A percentile compares a stretch with the other conserved stretches of the same genome.
Evolutionary conservation across 2,888 invertebrate species (phyloP).

Genomic region (Blastobasis adustella): DNA sequence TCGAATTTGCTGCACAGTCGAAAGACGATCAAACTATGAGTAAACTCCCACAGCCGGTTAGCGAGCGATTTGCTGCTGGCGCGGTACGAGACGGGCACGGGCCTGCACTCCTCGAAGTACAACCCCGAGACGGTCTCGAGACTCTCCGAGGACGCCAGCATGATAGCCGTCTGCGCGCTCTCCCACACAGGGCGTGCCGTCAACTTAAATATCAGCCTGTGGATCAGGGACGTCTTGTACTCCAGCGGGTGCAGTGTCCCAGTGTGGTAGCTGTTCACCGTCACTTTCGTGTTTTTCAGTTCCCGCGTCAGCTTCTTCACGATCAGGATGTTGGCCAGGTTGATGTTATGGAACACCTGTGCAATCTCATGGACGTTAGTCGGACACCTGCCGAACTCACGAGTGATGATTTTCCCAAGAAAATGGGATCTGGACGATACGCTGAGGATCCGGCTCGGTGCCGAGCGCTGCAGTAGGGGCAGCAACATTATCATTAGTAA

Average conservation of each 20-base stretch:
- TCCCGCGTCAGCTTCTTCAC: conserved; percentile 80
- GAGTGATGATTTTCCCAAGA: conserved; percentile 77
- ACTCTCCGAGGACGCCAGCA: conserved; percentile 81
- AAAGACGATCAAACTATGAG: too few species aligned
- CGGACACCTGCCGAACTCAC: conserved; percentile 79
- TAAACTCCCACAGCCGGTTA: conserved; percentile 85
- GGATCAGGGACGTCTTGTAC: conserved; percentile 76
- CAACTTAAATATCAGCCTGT: conserved; percentile 68
- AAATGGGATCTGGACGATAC: conserved; percentile 84
- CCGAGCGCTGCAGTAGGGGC: conserved; percentile 80
- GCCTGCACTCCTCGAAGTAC: conserved; percentile 84
- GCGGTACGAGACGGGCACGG: conserved; percentile 65
- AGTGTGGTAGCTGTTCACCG: conserved; percentile 87
- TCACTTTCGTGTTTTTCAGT: too few species aligned
- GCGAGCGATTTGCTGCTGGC: conserved; percentile 78
- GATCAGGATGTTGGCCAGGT: conserved; percentile 83
- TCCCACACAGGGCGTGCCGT: conserved; percentile 80
- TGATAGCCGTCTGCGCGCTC: conserved; percentile 84
- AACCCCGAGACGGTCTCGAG: conserved; percentile 80
- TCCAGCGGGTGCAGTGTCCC: conserved; percentile 87
- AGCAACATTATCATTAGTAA: conserved; percentile 88
- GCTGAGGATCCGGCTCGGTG: conserved; percentile 82
- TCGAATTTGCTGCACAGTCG: too few species aligned
- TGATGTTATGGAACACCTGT: conserved; percentile 77
- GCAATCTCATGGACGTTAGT: conserved; percentile 64